These are phyloP conservation scores for Geotrypetes seraphini DNA, from an alignment of 2,797 vertebrate genomes.

Conservation along the genomic window DNA sequence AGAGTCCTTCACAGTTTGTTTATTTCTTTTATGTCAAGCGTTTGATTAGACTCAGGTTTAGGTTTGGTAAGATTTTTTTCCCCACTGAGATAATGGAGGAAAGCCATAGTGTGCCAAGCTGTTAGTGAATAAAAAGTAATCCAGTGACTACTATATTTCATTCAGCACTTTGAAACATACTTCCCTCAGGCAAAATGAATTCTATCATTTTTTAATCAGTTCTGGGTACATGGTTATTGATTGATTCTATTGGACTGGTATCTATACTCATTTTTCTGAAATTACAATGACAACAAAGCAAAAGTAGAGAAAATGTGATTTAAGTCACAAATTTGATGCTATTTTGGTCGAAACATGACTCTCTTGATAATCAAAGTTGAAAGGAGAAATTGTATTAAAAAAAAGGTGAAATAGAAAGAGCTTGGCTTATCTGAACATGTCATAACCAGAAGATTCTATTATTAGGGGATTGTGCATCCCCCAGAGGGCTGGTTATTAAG, in stretches of 20 bases:
- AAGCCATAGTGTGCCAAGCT: too few relatives aligned
- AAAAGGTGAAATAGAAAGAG: fast-evolving
- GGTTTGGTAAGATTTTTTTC: too few relatives aligned
- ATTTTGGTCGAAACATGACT: neutral
- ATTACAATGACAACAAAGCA: neutral
- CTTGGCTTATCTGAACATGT: too few relatives aligned
- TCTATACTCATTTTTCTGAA: neutral
- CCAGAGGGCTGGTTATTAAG: too few relatives aligned
- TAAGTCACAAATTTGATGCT: neutral
- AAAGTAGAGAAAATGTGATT: neutral
- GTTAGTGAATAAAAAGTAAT: neutral
- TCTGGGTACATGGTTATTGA: neutral
- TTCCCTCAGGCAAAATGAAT: neutral
- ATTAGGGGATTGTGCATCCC: too few relatives aligned
- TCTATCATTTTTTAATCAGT: neutral
- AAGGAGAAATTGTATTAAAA: fast-evolving
- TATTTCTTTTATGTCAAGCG: too few relatives aligned
- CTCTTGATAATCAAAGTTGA: neutral
- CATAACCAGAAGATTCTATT: too few relatives aligned
- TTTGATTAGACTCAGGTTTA: too few relatives aligned
- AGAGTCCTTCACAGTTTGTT: too few relatives aligned
- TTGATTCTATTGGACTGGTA: neutral
- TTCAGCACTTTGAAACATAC: neutral
- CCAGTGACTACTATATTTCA: neutral
- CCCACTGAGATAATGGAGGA: too few relatives aligned